Evolutionary conservation across 2,888 invertebrate species (phyloP), one percentile per base, ranked within the genome.

Genomic region (Mycalesis mineus): DNA sequence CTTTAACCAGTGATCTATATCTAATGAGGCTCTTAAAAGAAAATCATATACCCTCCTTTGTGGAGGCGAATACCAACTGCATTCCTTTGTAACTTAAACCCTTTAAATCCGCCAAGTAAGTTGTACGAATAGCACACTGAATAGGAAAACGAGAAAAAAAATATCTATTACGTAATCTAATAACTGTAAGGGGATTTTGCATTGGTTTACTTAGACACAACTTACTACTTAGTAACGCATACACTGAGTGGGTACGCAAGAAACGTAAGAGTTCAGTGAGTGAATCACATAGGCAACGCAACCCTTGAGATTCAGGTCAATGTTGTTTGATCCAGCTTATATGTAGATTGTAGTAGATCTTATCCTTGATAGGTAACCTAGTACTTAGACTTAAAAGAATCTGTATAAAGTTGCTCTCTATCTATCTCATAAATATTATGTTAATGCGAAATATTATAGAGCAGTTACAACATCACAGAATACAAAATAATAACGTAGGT

Each of bases 241-340:
- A 14, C 31, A 15, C 47, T 8, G 29, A 11, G 15, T 1, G 13
- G 13, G 29, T 31, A 15, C 31, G 13, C 29, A 7, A 44, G 22
- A 22, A 29, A 13, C 29, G 13, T 13, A 29, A 6, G 41, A 29
- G 7, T 41, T 51, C 39, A 36, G 36, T 39, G 45, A 33, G 33
- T 52, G 45, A 52, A 45, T 57, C 44, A 45, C 44, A 48, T 37
- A 42, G 14, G 7, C 31, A 31, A 39, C 45, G 44, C 33, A 52
- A 45, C 39, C 51, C 45, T 57, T 60, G 17, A n/a, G 17, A 53
- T 60, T 52, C 42, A 41, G 56, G 42, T 49, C 52, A 56, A 55
- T 42, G 55, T 52, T 53, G 37, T 41, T 52, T 51, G 39, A 47
- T 31, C 36, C 33, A 36, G n/a, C 15, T 48, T 36, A 36, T 17